Evolutionary conservation across 2,113 vertebrate species (phyloP).

Genomic region (Excalfactoria chinensis): DNA sequence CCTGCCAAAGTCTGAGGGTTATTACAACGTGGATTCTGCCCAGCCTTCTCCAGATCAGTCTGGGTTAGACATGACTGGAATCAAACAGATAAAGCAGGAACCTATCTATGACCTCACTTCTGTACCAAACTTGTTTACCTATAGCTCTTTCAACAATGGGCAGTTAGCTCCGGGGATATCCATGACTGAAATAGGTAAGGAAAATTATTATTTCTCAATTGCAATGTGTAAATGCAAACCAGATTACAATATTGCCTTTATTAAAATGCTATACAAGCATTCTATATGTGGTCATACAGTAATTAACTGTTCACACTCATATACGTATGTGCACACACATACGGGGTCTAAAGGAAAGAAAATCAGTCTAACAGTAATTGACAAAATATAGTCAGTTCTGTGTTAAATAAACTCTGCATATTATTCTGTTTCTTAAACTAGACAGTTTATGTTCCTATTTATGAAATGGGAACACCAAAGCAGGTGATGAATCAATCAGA

Average conservation of each 20-base stretch:
- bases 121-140: slow-evolving; percentile 97
- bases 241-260: neutral
- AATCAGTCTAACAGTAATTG: neutral
- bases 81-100: slow-evolving; percentile 99
- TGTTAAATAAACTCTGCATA: slow-evolving; percentile 3
- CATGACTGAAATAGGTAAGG: slow-evolving; percentile 95
- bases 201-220: neutral
- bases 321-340: neutral
- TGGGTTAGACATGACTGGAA: slow-evolving; percentile 96
- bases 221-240: neutral
- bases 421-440: slow-evolving; percentile 9
- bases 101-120: slow-evolving; percentile 98
- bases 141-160: slow-evolving; percentile 93
- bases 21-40: slow-evolving; percentile 94
- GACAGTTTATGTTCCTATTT: slow-evolving; percentile 40
- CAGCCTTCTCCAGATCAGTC: slow-evolving; percentile 98
- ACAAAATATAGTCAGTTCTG: neutral
- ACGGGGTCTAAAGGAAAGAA: neutral
- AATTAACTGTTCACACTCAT: neutral
- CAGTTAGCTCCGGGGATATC: slow-evolving; percentile 90
- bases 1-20: slow-evolving; percentile 92
- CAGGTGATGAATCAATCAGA: slow-evolving; percentile 50
- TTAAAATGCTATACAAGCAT: neutral
- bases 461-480: slow-evolving; percentile 42
- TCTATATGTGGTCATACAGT: neutral